Conservation (phyloP, 2,888 invertebrate species). For the Dryocosmus kuriphilus region DNA sequence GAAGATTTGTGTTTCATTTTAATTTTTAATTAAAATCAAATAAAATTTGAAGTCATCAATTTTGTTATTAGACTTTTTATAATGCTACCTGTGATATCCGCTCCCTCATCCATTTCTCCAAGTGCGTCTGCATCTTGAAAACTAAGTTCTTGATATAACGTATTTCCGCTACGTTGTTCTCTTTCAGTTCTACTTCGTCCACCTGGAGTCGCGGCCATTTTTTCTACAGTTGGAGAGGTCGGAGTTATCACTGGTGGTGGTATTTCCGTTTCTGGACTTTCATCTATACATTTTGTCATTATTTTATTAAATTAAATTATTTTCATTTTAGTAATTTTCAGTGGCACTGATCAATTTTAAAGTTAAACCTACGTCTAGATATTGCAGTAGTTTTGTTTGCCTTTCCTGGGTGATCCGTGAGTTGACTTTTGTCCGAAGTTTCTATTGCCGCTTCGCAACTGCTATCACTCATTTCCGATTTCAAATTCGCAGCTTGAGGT, state of each 20-base stretch:
- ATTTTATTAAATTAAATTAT: background rate
- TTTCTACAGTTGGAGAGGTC: slow-evolving; percentile 76
- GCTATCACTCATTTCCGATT: slow-evolving; percentile 74
- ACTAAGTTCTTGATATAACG: slow-evolving; percentile 94
- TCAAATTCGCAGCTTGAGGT: slow-evolving; percentile 68
- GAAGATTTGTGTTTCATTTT: slow-evolving; percentile 48
- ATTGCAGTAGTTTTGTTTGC: slow-evolving; percentile 72
- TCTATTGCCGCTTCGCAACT: slow-evolving; percentile 74
- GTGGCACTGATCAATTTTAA: background rate
- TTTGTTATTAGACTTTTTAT: background rate
- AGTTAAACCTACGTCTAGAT: slow-evolving; percentile 69
- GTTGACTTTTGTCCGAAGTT: slow-evolving; percentile 73
- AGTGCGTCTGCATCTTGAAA: slow-evolving; percentile 93
- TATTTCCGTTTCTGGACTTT: slow-evolving; percentile 75
- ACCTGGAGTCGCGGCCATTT: slow-evolving; percentile 75
- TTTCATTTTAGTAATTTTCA: too few species aligned
- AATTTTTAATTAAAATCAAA: background rate
- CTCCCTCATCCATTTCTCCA: slow-evolving; percentile 91
- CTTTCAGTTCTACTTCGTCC: slow-evolving; percentile 86
- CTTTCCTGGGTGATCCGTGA: slow-evolving; percentile 71
- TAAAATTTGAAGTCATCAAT: background rate
- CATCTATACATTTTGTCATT: slow-evolving; percentile 61
- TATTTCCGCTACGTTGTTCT: slow-evolving; percentile 93
- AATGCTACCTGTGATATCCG: slow-evolving; percentile 93
- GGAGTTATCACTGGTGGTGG: slow-evolving; percentile 71